Conservation (phyloP, 64 coral and sea anemone genomes). For the Montipora foliosa region DNA sequence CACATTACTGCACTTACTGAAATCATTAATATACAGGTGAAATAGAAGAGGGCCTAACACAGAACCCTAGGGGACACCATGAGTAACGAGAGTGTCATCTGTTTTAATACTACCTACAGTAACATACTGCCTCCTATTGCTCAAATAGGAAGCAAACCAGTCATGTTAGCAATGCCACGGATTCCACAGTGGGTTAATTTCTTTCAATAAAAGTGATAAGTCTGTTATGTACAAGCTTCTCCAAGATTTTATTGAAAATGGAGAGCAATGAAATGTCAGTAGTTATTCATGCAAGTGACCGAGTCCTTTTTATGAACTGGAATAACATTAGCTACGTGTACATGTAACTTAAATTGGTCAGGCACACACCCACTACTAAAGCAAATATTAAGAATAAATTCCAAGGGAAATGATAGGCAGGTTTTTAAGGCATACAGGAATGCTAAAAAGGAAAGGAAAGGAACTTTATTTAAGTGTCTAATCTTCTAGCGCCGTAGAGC, state of each 20-base stretch:
- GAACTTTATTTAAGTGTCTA: too few species aligned
- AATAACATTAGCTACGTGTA: slow-evolving; percentile 16
- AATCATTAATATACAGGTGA: slow-evolving; percentile 6
- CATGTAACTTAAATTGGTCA: slow-evolving; percentile 16
- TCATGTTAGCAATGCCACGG: too few species aligned
- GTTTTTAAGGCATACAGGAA: background rate
- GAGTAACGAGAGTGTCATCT: too few species aligned
- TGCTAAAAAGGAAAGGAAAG: too few species aligned
- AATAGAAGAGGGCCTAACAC: background rate
- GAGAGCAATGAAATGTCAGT: slow-evolving; percentile 47
- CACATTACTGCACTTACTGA: background rate
- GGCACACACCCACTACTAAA: slow-evolving; percentile 50
- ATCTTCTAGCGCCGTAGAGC: too few species aligned
- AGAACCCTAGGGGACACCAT: too few species aligned
- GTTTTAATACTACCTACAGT: too few species aligned
- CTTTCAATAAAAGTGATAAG: slow-evolving; percentile 2
- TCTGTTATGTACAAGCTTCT: slow-evolving; percentile 48
- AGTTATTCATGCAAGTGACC: slow-evolving; percentile 22
- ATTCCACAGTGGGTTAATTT: too few species aligned
- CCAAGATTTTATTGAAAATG: slow-evolving; percentile 47
- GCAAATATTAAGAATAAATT: slow-evolving; percentile 7
- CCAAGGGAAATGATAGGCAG: slow-evolving; percentile 8
- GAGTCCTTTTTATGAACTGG: slow-evolving; percentile 12
- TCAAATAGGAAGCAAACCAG: background rate
- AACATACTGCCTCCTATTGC: too few species aligned